phyloP scores from a whole-genome alignment of 2,113 vertebrate species.

The Rhinolophus sinicus region DNA sequence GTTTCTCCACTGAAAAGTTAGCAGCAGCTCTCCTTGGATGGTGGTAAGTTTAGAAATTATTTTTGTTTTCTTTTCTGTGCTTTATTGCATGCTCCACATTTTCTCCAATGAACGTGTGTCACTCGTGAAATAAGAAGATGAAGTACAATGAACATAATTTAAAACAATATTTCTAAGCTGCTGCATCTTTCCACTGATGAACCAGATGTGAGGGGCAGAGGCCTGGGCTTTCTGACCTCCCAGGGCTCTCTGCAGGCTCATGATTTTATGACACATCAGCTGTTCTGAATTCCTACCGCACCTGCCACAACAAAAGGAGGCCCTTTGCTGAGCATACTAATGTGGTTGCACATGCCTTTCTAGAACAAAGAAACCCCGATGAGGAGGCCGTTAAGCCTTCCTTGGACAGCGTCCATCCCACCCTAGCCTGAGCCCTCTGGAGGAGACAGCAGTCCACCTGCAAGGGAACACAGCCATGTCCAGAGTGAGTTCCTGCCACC shows the following conservation, averaged over 20 bases:
- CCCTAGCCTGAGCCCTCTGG: background rate
- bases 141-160: slow-evolving; percentile 70
- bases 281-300: slow-evolving; percentile 74
- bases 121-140: slow-evolving; percentile 53
- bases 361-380: slow-evolving; percentile 59
- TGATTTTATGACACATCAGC: slow-evolving; percentile 73
- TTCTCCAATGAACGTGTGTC: background rate
- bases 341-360: background rate
- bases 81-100: background rate
- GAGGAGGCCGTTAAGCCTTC: slow-evolving; percentile 6
- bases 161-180: slow-evolving; percentile 44
- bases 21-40: background rate
- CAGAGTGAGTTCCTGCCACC: background rate
- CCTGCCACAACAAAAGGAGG: slow-evolving; percentile 76
- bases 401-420: slow-evolving; percentile 26
- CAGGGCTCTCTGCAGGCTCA: slow-evolving; percentile 64
- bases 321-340: slow-evolving; percentile 62
- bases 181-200: background rate
- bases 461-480: background rate
- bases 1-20: background rate
- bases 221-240: slow-evolving; percentile 62
- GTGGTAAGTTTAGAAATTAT: background rate
- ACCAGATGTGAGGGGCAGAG: slow-evolving; percentile 71
- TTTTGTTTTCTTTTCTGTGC: slow-evolving; percentile 19
- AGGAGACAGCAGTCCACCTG: slow-evolving; percentile 26